Conservation (phyloP, 2,888 invertebrate species). For the Maniola hyperantus region DNA sequence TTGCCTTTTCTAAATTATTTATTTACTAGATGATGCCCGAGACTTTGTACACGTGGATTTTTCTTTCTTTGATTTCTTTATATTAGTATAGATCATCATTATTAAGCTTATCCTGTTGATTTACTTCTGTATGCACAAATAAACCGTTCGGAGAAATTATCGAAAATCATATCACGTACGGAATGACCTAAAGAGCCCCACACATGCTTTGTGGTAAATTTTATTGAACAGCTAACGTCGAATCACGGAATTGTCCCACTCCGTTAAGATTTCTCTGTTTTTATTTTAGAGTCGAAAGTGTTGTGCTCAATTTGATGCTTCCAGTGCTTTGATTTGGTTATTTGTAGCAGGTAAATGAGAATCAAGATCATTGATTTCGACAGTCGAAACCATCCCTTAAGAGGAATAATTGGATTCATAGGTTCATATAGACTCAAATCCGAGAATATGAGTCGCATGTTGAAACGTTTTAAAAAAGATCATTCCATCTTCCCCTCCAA, state of each 20-base stretch:
- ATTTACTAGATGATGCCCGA: too few species aligned
- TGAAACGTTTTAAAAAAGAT: too few species aligned
- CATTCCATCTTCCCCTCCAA: too few species aligned
- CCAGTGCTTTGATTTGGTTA: slow-evolving; percentile 37
- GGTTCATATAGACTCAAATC: too few species aligned
- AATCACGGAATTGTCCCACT: slow-evolving; percentile 57
- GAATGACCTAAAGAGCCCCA: slow-evolving; percentile 55
- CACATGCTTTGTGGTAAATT: slow-evolving; percentile 50
- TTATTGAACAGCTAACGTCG: slow-evolving; percentile 51
- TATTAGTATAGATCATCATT: too few species aligned
- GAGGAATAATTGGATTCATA: not conserved
- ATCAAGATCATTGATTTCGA: not conserved
- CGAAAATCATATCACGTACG: slow-evolving; percentile 64
- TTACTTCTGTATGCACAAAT: too few species aligned
- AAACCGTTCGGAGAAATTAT: not conserved
- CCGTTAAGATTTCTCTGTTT: slow-evolving; percentile 55
- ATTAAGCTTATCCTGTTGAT: too few species aligned
- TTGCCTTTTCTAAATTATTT: too few species aligned
- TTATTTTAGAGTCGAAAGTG: slow-evolving; percentile 48
- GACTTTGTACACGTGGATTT: too few species aligned
- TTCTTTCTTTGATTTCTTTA: too few species aligned
- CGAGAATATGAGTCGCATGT: not conserved
- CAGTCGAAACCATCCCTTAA: too few species aligned
- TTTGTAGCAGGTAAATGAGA: slow-evolving; percentile 13
- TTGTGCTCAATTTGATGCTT: slow-evolving; percentile 39